These are phyloP conservation scores for Delphinus delphis DNA, from an alignment of 2,113 vertebrate genomes.

Conservation along the genomic window DNA sequence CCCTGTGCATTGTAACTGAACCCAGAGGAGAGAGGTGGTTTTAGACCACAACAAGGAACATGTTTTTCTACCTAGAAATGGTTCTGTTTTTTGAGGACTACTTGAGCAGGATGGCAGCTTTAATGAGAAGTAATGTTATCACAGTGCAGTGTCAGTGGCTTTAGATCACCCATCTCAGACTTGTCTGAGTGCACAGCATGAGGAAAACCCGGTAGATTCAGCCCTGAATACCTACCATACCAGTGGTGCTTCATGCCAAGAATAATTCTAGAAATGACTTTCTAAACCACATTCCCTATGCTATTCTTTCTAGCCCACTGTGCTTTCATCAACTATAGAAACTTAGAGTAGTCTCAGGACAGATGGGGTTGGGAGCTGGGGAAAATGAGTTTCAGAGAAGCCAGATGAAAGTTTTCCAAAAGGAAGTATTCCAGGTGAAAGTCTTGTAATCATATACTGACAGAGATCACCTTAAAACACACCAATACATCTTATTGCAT, in stretches of 20 bases:
- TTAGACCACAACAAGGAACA: background rate
- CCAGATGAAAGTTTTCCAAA: background rate
- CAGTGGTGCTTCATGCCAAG: background rate
- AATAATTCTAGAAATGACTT: background rate
- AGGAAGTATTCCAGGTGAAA: background rate
- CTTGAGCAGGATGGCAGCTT: background rate
- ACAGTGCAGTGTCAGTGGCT: background rate
- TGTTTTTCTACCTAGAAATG: background rate
- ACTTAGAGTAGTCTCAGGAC: background rate
- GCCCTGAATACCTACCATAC: background rate
- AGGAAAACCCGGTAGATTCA: background rate
- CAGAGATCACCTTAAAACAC: background rate
- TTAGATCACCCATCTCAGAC: background rate
- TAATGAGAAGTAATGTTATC: background rate
- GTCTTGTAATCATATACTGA: background rate
- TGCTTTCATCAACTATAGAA: background rate
- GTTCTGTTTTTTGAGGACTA: background rate
- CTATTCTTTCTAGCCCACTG: background rate
- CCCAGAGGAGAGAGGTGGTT: background rate
- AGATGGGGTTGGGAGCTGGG: no score
- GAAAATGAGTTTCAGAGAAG: background rate
- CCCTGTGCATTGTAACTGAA: background rate
- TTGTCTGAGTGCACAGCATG: rapidly evolving
- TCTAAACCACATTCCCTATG: background rate
- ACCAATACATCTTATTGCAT: background rate